phyloP scores from a whole-genome alignment of 1,140 invertebrate species.

The Panagrolaimus sp. region DNA sequence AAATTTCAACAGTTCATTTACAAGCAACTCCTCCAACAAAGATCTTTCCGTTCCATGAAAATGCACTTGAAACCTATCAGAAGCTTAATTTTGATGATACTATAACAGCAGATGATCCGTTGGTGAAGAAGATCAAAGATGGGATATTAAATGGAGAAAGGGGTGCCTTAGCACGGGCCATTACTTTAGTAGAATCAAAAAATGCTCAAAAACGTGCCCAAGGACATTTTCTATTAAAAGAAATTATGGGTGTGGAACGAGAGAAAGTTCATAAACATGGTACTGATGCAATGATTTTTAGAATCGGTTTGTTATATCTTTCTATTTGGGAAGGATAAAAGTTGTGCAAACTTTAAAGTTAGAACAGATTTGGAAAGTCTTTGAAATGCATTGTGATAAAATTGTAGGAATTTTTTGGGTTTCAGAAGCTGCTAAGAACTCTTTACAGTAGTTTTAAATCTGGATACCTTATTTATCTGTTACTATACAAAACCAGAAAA shows the following conservation, averaged over 20 bases:
- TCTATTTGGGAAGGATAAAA: conserved; percentile 18
- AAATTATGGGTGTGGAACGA: conserved; percentile 60
- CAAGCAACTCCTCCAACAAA: not conserved
- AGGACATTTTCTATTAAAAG: conserved; percentile 62
- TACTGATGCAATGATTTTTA: conserved; percentile 60
- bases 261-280: conserved; percentile 46
- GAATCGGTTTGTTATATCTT: conserved; percentile 63
- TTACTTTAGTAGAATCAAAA: conserved; percentile 65
- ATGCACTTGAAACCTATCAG: conserved; percentile 27
- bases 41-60: conserved; percentile 8
- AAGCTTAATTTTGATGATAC: conserved; percentile 36
- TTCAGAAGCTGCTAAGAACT: too few species aligned
- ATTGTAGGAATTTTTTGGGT: too few species aligned
- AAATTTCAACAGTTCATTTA: not conserved
- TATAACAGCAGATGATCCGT: conserved; percentile 36
- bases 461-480: too few species aligned
- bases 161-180: conserved; percentile 62
- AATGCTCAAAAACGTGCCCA: conserved; percentile 61
- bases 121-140: conserved; percentile 29
- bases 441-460: too few species aligned
- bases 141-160: conserved; percentile 60
- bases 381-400: too few species aligned
- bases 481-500: too few species aligned
- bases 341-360: too few species aligned
- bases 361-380: too few species aligned